Percentiles rank a stretch among this genome's conserved stretches.
phyloP scores from a whole-genome alignment of 2,113 vertebrate genomes.

The Hyperopisus bebe region DNA sequence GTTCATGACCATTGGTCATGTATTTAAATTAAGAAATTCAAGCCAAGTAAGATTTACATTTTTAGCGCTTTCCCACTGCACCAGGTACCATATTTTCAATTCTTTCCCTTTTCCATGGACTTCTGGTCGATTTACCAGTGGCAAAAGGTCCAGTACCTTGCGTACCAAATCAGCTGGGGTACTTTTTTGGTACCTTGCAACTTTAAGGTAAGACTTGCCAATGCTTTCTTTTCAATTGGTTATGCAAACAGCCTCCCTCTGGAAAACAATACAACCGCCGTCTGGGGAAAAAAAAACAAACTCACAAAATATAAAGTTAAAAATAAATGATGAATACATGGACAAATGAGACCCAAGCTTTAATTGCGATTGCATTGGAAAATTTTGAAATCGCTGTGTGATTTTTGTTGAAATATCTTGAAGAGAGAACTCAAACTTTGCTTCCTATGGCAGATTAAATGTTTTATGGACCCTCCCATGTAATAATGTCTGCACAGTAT shows the following conservation, averaged over 20 bases:
- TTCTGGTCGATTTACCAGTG: not conserved
- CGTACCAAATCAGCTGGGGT: not conserved
- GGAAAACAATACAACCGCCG: not conserved
- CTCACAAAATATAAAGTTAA: not conserved
- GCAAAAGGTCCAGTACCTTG: not conserved
- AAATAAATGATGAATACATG: not conserved
- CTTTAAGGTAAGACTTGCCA: not conserved
- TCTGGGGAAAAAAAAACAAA: not conserved
- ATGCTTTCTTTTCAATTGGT: not conserved
- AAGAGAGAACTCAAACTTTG: not conserved
- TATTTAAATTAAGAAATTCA: not conserved
- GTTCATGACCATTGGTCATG: not conserved
- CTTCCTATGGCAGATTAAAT: not conserved
- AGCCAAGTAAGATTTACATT: not conserved
- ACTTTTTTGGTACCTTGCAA: not conserved
- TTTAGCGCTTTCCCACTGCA: not conserved
- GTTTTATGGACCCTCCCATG: not conserved
- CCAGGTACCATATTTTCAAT: not conserved
- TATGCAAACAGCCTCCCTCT: not conserved
- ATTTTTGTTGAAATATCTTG: too few species aligned
- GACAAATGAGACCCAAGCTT: not conserved
- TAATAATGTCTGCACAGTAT: not conserved
- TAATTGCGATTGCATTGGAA: not conserved
- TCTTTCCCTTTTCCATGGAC: not conserved
- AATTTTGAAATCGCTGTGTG: not conserved